Base-by-base conservation (phyloP, 1,140 invertebrate species). In the Lepidostoma basale region DNA sequence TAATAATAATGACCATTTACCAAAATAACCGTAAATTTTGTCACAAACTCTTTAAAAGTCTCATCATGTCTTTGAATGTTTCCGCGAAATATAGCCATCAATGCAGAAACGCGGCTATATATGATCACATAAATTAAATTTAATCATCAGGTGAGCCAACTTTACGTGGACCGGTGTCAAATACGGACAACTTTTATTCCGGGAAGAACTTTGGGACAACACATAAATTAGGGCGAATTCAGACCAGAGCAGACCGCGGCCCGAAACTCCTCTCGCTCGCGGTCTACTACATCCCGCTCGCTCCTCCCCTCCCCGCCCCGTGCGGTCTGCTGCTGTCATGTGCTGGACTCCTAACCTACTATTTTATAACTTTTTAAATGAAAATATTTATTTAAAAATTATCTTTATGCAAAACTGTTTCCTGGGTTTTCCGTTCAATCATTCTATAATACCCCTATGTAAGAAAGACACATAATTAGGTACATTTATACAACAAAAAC, bases 141-240 rank as follows among this genome's bases (percentile, higher is more conserved):
- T 39, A 59, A 39, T 59, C 54, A 59, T 36, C 54, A 59, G 54
- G 54, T 59, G 54, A 39, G 54, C 54, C 18, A 59, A 59, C 36
- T 59, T 59, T n/a, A 14, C 54, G 18, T 3, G 26, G 20, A 39
- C 54, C 54, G 54, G 59, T 62, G 59, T 44, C 59, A 62, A 62
- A 62, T 62, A 59, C 62, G 62, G 10, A 18, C 25, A 65, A 65
- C 45, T 65, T 65, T 65, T 45, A 39, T 23, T 3, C 33, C 52
- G 44, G 52, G 68, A 71, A 71, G 64, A 71, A 71, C 65, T 71
- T 71, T 62, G 52, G 60, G 59, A 71, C 69, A 67, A 67, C 69
- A 71, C 69, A 71, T 71, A 71, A 71, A 71, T 71, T 71, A 71
- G 42, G 67, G 69, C 60, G 52, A 58, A 68, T 64, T 68, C 69